Evolutionary conservation across 2,888 invertebrate species (phyloP), one percentile per base, ranked within the genome.

Genomic region (Campaea margaritaria): DNA sequence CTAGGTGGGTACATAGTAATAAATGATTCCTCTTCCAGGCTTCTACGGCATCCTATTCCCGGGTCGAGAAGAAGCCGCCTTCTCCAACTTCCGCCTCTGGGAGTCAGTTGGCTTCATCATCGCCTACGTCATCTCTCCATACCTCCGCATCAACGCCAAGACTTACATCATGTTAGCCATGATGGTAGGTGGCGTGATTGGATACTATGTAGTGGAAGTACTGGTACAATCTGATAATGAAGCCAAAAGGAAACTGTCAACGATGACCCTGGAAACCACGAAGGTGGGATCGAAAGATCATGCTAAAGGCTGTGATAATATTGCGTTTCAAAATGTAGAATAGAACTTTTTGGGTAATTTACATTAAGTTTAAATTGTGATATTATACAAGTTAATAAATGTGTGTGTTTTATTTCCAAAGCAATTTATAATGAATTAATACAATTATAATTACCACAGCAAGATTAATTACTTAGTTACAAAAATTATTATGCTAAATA

Each of bases 61-160:
- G 0, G 89, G 92, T 0, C 83, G 93, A 66, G 93, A 95, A 73
- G 95, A 95, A 73, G 95, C 95, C 0, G 95, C 95, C 0, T 96
- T 95, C 85, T 93, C 95, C 41, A 95, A 95, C 86, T 95, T 95
- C 86, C 86, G 95, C 0, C 89, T 96, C 2, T 95, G 95, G 95
- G 95, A 95, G 76, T 94, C 95, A 0, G 80, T 94, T 0, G 95
- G 95, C 2, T 95, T 94, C 80, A 94, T 95, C 63, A 87, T 95
- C 10, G 94, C 95, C 0, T 95, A 95, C 76, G 81, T 93, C 34
- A 89, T 94, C 64, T 94, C 94, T 0, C 90, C 93, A 2, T 86
- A 87, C 68, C 70, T 94, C 1, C 86, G 93, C 49, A 93, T 93
- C 13, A 81, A 86, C 52, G 76, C 87, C 16, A 95, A 95, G 74